These are phyloP conservation scores for Mus spicilegus DNA, from an alignment of 2,113 vertebrate species.

Conservation along the genomic window DNA sequence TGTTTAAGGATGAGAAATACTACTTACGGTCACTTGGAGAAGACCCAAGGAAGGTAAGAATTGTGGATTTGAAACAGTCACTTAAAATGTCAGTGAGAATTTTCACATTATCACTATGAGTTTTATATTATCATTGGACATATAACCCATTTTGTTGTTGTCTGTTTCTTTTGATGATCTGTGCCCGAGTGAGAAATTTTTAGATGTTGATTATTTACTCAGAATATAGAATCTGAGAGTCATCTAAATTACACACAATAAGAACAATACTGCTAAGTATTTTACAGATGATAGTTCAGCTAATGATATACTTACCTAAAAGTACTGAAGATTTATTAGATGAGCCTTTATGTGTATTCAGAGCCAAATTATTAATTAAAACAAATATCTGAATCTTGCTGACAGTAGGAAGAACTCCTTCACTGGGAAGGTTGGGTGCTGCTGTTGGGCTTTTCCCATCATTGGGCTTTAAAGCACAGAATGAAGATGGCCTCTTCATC, in stretches of 20 bases:
- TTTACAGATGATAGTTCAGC: neutral
- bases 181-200: slow-evolving; percentile 1
- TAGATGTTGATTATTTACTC: slow-evolving; percentile 6
- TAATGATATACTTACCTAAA: slow-evolving; percentile 44
- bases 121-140: slow-evolving; percentile 21
- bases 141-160: neutral
- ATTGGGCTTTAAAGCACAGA: neutral
- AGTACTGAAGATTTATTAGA: slow-evolving; percentile 33
- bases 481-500: neutral
- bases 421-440: neutral
- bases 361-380: neutral
- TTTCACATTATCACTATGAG: neutral
- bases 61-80: slow-evolving; percentile 39
- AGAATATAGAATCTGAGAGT: slow-evolving; percentile 35
- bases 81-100: neutral
- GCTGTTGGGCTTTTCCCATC: neutral
- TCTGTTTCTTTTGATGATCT: slow-evolving; percentile 36
- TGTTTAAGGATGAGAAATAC: slow-evolving; percentile 94
- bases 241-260: neutral
- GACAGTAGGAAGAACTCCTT: slow-evolving; percentile 12
- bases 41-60: slow-evolving; percentile 93
- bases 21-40: slow-evolving; percentile 97
- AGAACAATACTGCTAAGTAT: neutral
- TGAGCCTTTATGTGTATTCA: slow-evolving; percentile 40
- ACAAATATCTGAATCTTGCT: slow-evolving; percentile 15